Conservation (phyloP, 23 tunicate genomes). For the Trididemnum miniatum region DNA sequence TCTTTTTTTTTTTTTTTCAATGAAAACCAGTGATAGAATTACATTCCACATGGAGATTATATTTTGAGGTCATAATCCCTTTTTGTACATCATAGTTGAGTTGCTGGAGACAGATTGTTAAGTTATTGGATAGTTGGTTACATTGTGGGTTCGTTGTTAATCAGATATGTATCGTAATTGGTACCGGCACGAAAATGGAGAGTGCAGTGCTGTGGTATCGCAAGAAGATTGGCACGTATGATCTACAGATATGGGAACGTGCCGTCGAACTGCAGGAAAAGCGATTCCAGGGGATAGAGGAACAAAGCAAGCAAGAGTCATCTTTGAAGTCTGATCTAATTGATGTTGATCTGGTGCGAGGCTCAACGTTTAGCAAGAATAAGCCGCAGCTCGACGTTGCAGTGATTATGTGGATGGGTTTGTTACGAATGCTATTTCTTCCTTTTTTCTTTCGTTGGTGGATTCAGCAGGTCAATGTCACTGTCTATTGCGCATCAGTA, state of each 20-base stretch:
- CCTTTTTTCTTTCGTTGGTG: slow-evolving; percentile 77
- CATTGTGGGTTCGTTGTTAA: too few species aligned
- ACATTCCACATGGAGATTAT: too few species aligned
- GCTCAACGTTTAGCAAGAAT: slow-evolving; percentile 85
- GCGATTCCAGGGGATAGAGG: slow-evolving; percentile 53
- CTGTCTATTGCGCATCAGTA: slow-evolving; percentile 19
- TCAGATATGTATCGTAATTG: too few species aligned
- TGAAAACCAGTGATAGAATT: too few species aligned
- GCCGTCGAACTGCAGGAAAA: slow-evolving; percentile 84
- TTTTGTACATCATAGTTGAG: too few species aligned
- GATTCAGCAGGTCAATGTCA: slow-evolving; percentile 58
- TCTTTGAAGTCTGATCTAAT: slow-evolving; percentile 62
- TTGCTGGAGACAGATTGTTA: too few species aligned
- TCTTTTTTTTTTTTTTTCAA: too few species aligned
- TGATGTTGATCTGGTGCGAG: slow-evolving; percentile 89
- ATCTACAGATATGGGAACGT: slow-evolving; percentile 92
- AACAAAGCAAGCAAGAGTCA: slow-evolving; percentile 42
- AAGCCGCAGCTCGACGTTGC: slow-evolving; percentile 61
- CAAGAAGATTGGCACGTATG: slow-evolving; percentile 75
- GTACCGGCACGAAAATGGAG: too few species aligned
- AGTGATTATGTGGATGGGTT: slow-evolving; percentile 31
- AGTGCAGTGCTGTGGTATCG: slow-evolving; percentile 28
- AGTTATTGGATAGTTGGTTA: too few species aligned
- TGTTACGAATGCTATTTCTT: slow-evolving; percentile 47
- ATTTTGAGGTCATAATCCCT: too few species aligned